A percentile compares a stretch with the other conserved stretches of the same genome.
Conservation (phyloP, 2,888 invertebrate genomes). For the Furcula furcula region DNA sequence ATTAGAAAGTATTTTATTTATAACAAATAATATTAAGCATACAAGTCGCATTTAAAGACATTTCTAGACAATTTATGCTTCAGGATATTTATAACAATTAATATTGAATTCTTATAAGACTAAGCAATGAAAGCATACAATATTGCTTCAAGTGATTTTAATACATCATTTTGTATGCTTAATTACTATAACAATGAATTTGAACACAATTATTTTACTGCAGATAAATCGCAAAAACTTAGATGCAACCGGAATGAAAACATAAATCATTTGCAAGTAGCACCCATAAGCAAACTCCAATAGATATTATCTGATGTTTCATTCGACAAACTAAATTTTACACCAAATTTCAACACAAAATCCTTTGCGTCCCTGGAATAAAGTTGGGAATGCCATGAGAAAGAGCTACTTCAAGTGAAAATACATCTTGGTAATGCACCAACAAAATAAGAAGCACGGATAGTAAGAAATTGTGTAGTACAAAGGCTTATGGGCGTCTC, state of each 20-base stretch:
- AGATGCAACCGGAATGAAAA: constrained; percentile 48
- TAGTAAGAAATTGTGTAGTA: constrained; percentile 45
- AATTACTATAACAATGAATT: too few species aligned
- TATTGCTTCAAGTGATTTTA: too few species aligned
- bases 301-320: constrained; percentile 57
- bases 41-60: too few species aligned
- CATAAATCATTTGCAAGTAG: constrained; percentile 64
- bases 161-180: too few species aligned
- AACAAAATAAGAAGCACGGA: constrained; percentile 52
- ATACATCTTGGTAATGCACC: constrained; percentile 32
- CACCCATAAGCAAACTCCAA: constrained; percentile 52
- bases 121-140: too few species aligned
- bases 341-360: constrained; percentile 5
- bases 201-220: constrained; percentile 2
- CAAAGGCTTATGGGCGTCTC: constrained; percentile 59
- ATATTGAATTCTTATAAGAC: too few species aligned
- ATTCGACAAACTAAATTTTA: constrained; percentile 20
- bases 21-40: constrained; percentile 16
- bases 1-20: constrained; percentile 5
- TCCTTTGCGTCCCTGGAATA: constrained; percentile 20
- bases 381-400: constrained; percentile 20
- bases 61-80: constrained; percentile 7
- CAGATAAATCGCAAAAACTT: constrained; percentile 31
- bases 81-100: too few species aligned
- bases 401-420: constrained; percentile 8